Conservation (phyloP, 2,797 vertebrate species). For the Darevskia nairensis region DNA sequence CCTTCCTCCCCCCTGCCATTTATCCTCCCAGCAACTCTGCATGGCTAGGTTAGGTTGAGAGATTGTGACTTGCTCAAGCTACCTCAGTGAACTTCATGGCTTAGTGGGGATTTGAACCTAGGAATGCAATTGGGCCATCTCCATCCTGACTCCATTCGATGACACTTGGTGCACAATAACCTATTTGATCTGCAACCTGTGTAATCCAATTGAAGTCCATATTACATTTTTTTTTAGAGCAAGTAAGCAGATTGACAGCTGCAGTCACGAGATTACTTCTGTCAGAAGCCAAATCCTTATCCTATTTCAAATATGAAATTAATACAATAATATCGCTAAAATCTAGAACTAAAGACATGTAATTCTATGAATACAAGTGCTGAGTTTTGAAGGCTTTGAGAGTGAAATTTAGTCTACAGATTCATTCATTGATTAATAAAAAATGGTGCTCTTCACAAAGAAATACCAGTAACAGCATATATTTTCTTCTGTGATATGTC, state of each 20-base stretch:
- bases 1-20: no score
- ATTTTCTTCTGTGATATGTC: constrained; percentile 44
- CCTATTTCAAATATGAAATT: constrained; percentile 47
- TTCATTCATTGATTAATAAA: constrained; percentile 61
- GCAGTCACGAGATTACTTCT: constrained; percentile 14
- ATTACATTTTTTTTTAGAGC: not conserved
- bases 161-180: not conserved
- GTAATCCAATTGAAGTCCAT: not conserved
- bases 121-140: not conserved
- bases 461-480: constrained; percentile 50
- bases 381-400: constrained; percentile 43
- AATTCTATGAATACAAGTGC: constrained; percentile 50
- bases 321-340: constrained; percentile 51
- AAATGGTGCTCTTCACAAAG: constrained; percentile 61
- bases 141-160: not conserved
- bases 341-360: constrained; percentile 39
- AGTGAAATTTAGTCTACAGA: constrained; percentile 45
- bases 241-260: not conserved
- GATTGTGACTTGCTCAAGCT: no score
- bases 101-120: no score
- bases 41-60: no score
- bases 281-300: not conserved
- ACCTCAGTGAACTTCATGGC: no score
- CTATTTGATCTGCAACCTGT: not conserved
- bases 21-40: no score